phyloP scores from a whole-genome alignment of 2,797 vertebrate species.

The Phalanger gymnotis region DNA sequence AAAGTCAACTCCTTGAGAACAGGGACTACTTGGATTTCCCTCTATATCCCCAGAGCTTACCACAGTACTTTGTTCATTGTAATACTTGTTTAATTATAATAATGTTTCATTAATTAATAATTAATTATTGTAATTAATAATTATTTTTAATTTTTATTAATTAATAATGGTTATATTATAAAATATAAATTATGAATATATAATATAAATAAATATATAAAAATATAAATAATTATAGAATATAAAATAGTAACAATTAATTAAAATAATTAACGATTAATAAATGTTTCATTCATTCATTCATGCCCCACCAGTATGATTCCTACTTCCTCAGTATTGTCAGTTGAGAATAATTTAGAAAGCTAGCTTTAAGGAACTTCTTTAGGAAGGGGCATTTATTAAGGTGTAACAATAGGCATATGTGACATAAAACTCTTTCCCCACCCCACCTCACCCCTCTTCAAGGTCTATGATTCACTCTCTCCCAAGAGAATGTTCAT shows the following conservation, averaged over 20 bases:
- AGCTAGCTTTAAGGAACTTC: not conserved
- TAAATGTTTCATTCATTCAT: not conserved
- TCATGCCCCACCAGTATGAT: not conserved
- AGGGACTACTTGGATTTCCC: not conserved
- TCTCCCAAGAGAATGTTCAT: not conserved
- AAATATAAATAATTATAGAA: too few species aligned
- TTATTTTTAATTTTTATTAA: too few species aligned
- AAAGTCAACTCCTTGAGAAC: not conserved
- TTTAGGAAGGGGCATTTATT: not conserved
- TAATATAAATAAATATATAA: too few species aligned
- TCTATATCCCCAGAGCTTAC: not conserved
- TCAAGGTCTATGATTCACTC: not conserved
- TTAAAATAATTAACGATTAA: too few species aligned
- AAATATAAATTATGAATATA: too few species aligned
- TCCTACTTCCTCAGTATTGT: not conserved
- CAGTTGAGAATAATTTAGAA: not conserved
- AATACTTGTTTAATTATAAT: too few species aligned
- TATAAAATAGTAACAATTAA: too few species aligned
- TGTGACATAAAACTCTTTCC: not conserved
- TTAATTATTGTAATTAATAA: too few species aligned
- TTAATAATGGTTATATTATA: too few species aligned
- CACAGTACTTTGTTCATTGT: not conserved
- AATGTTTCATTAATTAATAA: too few species aligned
- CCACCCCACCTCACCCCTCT: not conserved
- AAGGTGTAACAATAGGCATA: not conserved